Percentiles rank a stretch among this genome's conserved stretches.
Evolutionary conservation across 2,797 vertebrate species (phyloP).

Genomic region (Discoglossus pictus): DNA sequence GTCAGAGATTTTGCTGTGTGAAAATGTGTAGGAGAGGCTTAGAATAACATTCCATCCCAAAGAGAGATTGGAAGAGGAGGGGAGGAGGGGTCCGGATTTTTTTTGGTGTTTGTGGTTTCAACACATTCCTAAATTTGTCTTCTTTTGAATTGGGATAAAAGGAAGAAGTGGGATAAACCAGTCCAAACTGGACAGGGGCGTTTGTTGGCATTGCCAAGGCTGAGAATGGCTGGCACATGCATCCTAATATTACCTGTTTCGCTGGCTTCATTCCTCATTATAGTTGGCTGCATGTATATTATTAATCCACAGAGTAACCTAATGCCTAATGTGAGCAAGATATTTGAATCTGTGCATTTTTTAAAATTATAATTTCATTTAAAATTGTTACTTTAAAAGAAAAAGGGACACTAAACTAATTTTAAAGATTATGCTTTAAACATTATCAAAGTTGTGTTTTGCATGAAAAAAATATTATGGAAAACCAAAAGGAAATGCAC

Average conservation of each 20-base stretch:
- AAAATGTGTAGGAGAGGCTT: constrained; percentile 85
- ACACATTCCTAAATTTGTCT: constrained; percentile 68
- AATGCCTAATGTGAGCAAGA: too few species aligned
- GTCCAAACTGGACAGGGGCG: constrained; percentile 68
- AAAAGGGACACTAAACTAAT: too few species aligned
- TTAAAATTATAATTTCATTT: too few species aligned
- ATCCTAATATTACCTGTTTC: neutral
- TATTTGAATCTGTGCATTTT: too few species aligned
- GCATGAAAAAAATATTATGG: too few species aligned
- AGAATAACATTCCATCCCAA: constrained; percentile 74
- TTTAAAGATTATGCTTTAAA: too few species aligned
- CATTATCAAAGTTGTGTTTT: too few species aligned
- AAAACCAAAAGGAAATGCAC: too few species aligned
- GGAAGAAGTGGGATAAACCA: constrained; percentile 55
- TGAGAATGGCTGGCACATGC: constrained; percentile 53
- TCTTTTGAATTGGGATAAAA: constrained; percentile 67
- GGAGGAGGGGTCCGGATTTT: constrained; percentile 56
- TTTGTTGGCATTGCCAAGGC: constrained; percentile 53
- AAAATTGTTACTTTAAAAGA: too few species aligned
- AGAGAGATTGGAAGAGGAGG: constrained; percentile 62
- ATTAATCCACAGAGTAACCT: too few species aligned
- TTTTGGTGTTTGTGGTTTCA: constrained; percentile 60
- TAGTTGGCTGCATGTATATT: too few species aligned
- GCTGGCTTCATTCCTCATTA: too few species aligned
- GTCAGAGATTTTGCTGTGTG: constrained; percentile 71